Conservation (phyloP, 1,140 invertebrate species). For the Heliothis virescens region DNA sequence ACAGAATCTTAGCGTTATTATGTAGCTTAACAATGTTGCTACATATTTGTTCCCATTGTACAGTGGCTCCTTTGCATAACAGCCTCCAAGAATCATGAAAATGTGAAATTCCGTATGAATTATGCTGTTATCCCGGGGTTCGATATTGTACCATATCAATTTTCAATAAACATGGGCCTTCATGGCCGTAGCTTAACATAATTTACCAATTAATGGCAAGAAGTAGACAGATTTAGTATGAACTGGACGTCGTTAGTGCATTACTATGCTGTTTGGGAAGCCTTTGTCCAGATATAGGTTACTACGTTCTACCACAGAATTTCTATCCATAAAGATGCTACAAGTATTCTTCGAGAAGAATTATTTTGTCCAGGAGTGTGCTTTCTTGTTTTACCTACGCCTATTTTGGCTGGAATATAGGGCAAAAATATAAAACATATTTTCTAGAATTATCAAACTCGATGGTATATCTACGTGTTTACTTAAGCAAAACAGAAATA, state of each 20-base stretch:
- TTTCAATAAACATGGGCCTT: slow-evolving; percentile 15
- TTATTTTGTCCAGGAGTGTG: no score
- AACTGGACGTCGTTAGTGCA: neutral
- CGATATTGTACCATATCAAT: slow-evolving; percentile 16
- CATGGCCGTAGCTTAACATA: neutral
- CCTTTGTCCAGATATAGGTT: neutral
- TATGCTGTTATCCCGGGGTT: slow-evolving; percentile 15
- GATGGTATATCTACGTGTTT: no score
- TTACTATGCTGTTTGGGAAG: neutral
- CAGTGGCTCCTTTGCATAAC: slow-evolving; percentile 19
- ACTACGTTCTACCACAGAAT: neutral
- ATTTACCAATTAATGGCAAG: neutral
- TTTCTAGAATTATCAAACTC: no score
- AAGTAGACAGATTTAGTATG: neutral
- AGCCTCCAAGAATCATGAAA: slow-evolving; percentile 33
- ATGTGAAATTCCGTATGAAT: slow-evolving; percentile 35
- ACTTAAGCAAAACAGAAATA: no score
- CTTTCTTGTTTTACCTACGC: no score
- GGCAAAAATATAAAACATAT: no score
- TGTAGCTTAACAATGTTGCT: slow-evolving; percentile 28
- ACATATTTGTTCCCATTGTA: slow-evolving; percentile 35
- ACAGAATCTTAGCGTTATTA: slow-evolving; percentile 21
- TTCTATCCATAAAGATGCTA: no score
- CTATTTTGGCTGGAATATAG: no score
- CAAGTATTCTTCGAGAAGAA: no score